Base-by-base conservation (phyloP, 2,113 vertebrate species). In the Campylomormyrus tamandua region DNA sequence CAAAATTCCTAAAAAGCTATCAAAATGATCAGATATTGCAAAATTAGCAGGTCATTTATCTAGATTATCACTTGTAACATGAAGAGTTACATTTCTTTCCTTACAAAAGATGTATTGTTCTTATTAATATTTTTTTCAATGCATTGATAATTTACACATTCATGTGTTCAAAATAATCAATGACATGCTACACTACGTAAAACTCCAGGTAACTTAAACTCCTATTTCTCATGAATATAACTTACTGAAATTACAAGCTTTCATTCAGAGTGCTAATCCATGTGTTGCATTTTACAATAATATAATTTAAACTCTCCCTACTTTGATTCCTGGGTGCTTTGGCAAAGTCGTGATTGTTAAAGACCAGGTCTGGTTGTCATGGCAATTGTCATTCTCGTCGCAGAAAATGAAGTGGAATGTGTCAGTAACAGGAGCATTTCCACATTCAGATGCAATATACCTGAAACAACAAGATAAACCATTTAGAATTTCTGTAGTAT, bases 341-440 rank as follows among this genome's bases (percentile, higher is more conserved):
- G 87, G 92, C 8, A 88, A 92, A 10, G 97, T 91, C 0, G 95
- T 93, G 94, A 99, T 97, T 0, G 95, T 97, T 93, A 99, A 87
- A 58, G 97, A 98, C 91, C 97, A 98, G 95, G 97, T 98, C 95
- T 99, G 98, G 90, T 97, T 96, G 91, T 98, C 97, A 13, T 99
- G 96, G 5, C 86, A 96, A 94, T 98, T 97, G 95, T 95, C 94
- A 90, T 99, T 97, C 2, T 74, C 93, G 83, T 99, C 98, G 19
- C 96, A 96, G 10, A 99, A 98, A 0, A 96, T 90, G n/a, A 99
- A 99, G 92, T 95, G 96, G 95, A 99, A 99, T 92, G 96, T 90
- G 92, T 99, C 98, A 0, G 95, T 97, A 2, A 98, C 88, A 0
- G 96, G 95, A 92, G 97, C 97, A 83, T 93, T 94, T 27, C 96